Evolutionary conservation across 2,797 vertebrate genomes (phyloP).

Genomic region (Okamejei kenojei): DNA sequence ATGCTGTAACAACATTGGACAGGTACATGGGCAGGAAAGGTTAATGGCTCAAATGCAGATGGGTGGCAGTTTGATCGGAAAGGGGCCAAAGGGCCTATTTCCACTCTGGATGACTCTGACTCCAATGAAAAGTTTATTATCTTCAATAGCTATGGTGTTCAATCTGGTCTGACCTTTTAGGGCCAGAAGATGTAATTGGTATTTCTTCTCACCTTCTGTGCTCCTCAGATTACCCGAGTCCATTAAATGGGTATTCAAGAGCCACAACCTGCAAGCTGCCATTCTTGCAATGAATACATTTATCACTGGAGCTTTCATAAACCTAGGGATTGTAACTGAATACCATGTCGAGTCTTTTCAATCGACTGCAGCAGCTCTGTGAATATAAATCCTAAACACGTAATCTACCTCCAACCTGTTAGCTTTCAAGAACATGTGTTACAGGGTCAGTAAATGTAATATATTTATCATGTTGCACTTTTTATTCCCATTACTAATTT

Average conservation of each 20-base stretch:
- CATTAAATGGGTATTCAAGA: not conserved
- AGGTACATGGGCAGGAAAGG: too few relatives aligned
- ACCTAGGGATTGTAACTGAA: not conserved
- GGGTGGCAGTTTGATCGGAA: too few relatives aligned
- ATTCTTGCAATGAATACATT: not conserved
- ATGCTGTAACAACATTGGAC: too few relatives aligned
- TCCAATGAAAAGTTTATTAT: too few relatives aligned
- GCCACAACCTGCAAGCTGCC: too few relatives aligned
- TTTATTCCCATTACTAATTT: not conserved
- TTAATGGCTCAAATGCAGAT: too few relatives aligned
- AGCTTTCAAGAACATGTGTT: not conserved
- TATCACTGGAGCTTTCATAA: not conserved
- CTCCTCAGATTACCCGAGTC: not conserved
- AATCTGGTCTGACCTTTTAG: not conserved
- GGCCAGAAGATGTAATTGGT: not conserved
- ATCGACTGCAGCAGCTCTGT: not conserved
- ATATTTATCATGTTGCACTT: not conserved
- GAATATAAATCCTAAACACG: not conserved
- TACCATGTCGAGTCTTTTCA: not conserved
- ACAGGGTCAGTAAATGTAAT: not conserved
- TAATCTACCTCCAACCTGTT: not conserved
- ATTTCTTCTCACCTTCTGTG: not conserved
- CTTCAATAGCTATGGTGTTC: not conserved
- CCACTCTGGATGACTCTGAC: too few relatives aligned
- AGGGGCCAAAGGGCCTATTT: too few relatives aligned